Evolutionary conservation across 2,113 vertebrate species (phyloP).

Genomic region (Chloropsis cyanopogon): DNA sequence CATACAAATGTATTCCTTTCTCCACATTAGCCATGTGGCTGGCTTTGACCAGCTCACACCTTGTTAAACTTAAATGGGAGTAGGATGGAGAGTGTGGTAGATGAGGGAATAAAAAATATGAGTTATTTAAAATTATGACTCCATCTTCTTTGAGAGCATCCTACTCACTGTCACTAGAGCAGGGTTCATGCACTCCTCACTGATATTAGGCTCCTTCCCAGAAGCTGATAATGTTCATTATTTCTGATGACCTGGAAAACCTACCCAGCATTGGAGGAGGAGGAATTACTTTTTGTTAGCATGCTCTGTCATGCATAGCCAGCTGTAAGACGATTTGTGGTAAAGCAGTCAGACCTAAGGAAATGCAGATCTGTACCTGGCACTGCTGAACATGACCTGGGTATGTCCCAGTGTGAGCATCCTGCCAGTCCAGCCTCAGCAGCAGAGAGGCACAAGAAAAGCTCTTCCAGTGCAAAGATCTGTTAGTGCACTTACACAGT

Average conservation of each 20-base stretch:
- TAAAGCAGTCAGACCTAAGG: not conserved
- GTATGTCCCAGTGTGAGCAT: not conserved
- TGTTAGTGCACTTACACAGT: not conserved
- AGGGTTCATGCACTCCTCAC: not conserved
- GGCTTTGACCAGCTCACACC: not conserved
- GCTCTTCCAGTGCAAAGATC: not conserved
- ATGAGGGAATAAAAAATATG: not conserved
- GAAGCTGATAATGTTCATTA: not conserved
- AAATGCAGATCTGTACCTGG: not conserved
- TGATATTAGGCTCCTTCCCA: not conserved
- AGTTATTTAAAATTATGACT: not conserved
- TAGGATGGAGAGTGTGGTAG: not conserved
- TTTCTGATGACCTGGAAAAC: not conserved
- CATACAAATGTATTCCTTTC: not conserved
- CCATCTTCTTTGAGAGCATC: not conserved
- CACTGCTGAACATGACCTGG: not conserved
- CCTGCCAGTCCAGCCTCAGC: not conserved
- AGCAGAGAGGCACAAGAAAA: not conserved
- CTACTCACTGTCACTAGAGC: not conserved
- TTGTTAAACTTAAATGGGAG: not conserved
- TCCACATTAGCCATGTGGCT: not conserved
- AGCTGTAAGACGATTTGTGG: not conserved
- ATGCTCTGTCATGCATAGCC: not conserved
- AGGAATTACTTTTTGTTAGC: not conserved
- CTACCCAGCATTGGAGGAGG: not conserved